Conservation (phyloP, 2,113 vertebrate species). For the Corythaixoides concolor region DNA sequence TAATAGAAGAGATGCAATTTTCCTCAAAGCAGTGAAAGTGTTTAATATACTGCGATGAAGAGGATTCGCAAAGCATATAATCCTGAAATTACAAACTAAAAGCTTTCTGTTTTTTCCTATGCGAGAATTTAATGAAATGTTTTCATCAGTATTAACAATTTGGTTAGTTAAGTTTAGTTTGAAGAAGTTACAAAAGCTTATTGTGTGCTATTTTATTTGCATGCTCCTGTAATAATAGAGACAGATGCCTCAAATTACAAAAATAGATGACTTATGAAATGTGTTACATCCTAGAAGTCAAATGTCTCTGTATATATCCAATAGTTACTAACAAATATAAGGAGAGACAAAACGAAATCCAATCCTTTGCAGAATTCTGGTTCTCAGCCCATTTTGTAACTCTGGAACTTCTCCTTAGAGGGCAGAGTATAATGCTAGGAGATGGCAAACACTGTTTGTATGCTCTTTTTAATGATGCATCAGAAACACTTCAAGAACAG, state of each 20-base stretch:
- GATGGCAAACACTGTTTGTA: not conserved
- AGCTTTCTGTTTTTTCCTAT: not conserved
- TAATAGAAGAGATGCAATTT: not conserved
- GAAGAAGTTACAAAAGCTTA: not conserved
- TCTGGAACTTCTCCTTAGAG: constrained; percentile 17
- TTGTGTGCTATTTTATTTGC: not conserved
- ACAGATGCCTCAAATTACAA: not conserved
- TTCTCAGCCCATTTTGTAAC: not conserved
- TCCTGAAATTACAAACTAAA: not conserved
- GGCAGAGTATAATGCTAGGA: not conserved
- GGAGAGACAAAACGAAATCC: constrained; percentile 2
- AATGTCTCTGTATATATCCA: not conserved
- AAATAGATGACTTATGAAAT: constrained; percentile 10
- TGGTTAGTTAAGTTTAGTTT: not conserved
- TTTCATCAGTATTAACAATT: not conserved
- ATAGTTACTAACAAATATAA: not conserved
- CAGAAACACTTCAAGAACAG: not conserved
- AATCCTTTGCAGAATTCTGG: not conserved
- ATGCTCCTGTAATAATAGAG: not conserved
- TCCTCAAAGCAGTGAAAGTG: not conserved
- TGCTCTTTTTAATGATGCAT: not conserved
- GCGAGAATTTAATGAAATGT: not conserved
- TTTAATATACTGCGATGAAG: not conserved
- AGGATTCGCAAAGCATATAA: not conserved
- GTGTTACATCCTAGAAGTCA: not conserved